These are phyloP conservation scores for Ceratosolen fusciceps DNA, from an alignment of 1,140 invertebrate species.

Conservation along the genomic window DNA sequence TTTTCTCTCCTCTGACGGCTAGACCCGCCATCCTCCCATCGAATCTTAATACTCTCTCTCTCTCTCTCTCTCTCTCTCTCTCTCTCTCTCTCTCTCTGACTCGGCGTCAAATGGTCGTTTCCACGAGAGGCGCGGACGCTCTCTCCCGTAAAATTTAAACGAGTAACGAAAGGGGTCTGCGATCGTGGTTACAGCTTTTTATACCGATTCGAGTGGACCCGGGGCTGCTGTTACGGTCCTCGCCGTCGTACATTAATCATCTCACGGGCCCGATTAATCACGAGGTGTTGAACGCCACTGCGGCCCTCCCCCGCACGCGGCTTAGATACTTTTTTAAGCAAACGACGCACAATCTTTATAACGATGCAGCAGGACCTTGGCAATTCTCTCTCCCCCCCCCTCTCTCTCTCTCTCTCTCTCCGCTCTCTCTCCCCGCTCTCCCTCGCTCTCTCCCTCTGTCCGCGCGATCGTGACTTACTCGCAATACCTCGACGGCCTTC, in stretches of 20 bases:
- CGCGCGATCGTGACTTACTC: no score
- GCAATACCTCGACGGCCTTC: no score
- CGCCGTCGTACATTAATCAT: constrained; percentile 31
- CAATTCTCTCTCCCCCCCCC: no score
- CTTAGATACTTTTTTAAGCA: background rate
- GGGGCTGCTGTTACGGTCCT: background rate
- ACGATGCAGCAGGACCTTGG: no score
- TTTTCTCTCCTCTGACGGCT: background rate
- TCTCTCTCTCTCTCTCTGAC: no score
- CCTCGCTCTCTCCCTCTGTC: no score
- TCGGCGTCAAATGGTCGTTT: constrained; percentile 9
- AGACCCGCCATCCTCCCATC: background rate
- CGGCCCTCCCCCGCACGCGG: background rate
- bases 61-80: no score
- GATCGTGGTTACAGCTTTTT: background rate
- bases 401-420: no score
- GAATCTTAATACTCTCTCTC: background rate
- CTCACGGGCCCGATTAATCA: constrained; percentile 38
- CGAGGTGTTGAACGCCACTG: constrained; percentile 33
- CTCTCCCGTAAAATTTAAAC: constrained; percentile 38
- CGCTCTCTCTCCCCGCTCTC: no score
- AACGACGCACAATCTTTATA: background rate
- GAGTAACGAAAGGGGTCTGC: constrained; percentile 33
- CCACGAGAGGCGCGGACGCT: background rate
- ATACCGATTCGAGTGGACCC: background rate